Evolutionary conservation across 2,888 invertebrate species (phyloP).

Genomic region (Drosophila eohydei): DNA sequence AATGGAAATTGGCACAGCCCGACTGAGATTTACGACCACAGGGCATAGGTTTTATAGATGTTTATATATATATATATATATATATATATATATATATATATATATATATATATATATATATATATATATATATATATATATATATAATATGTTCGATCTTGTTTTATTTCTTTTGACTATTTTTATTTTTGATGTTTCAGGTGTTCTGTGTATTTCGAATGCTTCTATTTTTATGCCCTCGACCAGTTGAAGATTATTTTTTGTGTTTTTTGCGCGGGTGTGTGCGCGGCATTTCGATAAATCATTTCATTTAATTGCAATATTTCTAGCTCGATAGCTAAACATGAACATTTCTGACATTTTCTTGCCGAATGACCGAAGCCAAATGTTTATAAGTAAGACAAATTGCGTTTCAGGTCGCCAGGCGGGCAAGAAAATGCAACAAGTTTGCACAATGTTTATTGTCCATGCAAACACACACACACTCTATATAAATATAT

Average conservation of each 20-base stretch:
- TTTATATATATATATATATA: slow-evolving; percentile 16
- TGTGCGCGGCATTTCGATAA: slow-evolving; percentile 48
- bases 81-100: slow-evolving; percentile 1
- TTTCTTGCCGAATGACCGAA: slow-evolving; percentile 36
- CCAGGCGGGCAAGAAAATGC: slow-evolving; percentile 57
- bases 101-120: slow-evolving; percentile 10
- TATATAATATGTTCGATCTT: slow-evolving; percentile 15
- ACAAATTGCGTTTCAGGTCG: slow-evolving; percentile 64
- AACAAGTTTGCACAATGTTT: slow-evolving; percentile 69
- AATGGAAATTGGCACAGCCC: slow-evolving; percentile 62
- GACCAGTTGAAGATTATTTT: slow-evolving; percentile 40
- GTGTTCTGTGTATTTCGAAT: slow-evolving; percentile 48
- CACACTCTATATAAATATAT: neutral
- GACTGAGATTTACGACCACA: slow-evolving; percentile 58
- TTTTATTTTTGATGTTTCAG: slow-evolving; percentile 53
- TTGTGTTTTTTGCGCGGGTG: slow-evolving; percentile 2
- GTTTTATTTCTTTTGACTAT: neutral
- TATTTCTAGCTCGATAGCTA: slow-evolving; percentile 58
- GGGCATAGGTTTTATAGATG: slow-evolving; percentile 48
- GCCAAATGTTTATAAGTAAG: slow-evolving; percentile 54
- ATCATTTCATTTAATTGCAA: slow-evolving; percentile 75
- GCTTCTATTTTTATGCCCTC: slow-evolving; percentile 47
- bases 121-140: slow-evolving; percentile 3
- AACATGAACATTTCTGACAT: slow-evolving; percentile 54
- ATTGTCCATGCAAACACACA: slow-evolving; percentile 35